Evolutionary conservation across 2,888 invertebrate genomes (phyloP).

Genomic region (Leuctra nigra): DNA sequence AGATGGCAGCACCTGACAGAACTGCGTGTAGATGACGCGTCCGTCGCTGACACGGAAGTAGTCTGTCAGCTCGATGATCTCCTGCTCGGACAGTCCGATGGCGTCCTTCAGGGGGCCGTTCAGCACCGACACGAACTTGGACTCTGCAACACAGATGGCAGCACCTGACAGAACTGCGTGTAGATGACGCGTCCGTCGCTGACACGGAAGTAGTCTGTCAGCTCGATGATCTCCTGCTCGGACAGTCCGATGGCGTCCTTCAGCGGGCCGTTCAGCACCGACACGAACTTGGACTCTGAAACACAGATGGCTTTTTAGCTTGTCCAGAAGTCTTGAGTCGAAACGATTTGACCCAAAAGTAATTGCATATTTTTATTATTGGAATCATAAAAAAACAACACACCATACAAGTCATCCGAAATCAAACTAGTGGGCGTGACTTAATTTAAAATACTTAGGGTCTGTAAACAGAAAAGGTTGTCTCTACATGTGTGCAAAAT

Average conservation of each 20-base stretch:
- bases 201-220: constrained; percentile 72
- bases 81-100: constrained; percentile 62
- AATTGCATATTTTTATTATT: too few relatives aligned
- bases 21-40: constrained; percentile 65
- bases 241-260: constrained; percentile 61
- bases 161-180: constrained; percentile 65
- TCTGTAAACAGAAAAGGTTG: too few relatives aligned
- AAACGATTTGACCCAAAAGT: too few relatives aligned
- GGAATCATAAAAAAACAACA: too few relatives aligned
- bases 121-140: constrained; percentile 64
- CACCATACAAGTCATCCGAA: too few relatives aligned
- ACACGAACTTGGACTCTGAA: constrained; percentile 64
- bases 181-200: constrained; percentile 72
- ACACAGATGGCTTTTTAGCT: background rate
- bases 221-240: constrained; percentile 62
- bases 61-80: constrained; percentile 65
- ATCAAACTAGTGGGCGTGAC: too few relatives aligned
- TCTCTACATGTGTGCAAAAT: too few relatives aligned
- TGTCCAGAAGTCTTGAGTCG: too few relatives aligned
- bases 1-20: constrained; percentile 66
- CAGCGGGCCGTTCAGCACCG: constrained; percentile 60
- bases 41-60: constrained; percentile 77
- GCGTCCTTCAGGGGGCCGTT: constrained; percentile 59
- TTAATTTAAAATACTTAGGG: too few relatives aligned
- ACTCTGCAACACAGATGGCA: constrained; percentile 51